Evolutionary conservation across 2,888 invertebrate genomes (phyloP).

Genomic region (Agrenia bidenticulata): DNA sequence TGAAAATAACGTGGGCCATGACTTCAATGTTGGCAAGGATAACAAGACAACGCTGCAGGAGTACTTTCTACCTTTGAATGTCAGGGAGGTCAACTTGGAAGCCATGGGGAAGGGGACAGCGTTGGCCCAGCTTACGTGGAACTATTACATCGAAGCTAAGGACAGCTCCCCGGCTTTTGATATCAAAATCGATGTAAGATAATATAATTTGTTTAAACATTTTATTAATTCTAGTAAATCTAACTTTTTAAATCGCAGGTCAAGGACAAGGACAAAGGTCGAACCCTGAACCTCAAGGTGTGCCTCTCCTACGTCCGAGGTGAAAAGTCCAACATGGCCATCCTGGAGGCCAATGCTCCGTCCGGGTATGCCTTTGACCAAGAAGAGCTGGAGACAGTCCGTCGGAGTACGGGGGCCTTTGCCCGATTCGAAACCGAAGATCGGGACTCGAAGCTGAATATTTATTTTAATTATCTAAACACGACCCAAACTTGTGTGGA

Average conservation of each 20-base stretch:
- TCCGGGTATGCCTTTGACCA: constrained; percentile 86
- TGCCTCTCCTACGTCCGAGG: constrained; percentile 21
- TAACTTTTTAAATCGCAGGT: constrained; percentile 9
- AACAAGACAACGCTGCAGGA: constrained; percentile 9
- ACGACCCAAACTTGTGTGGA: constrained; percentile 73
- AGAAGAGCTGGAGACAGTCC: constrained; percentile 53
- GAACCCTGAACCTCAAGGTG: constrained; percentile 21
- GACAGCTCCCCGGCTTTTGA: constrained; percentile 26
- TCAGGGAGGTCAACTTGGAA: constrained; percentile 8
- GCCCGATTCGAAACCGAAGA: constrained; percentile 71
- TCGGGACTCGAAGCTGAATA: constrained; percentile 65
- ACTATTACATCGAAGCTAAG: constrained; percentile 35
- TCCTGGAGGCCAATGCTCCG: constrained; percentile 83
- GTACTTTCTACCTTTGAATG: constrained; percentile 14
- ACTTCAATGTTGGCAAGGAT: neutral
- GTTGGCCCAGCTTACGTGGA: constrained; percentile 39
- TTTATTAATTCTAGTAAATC: neutral
- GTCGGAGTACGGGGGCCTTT: constrained; percentile 58
- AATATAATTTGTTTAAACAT: neutral
- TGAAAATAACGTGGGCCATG: neutral
- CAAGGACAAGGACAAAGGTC: constrained; percentile 14
- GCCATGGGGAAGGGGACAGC: constrained; percentile 31
- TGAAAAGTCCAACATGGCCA: constrained; percentile 74
- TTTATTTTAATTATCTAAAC: constrained; percentile 67
- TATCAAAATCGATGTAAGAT: constrained; percentile 30